Conservation (phyloP, 2,888 invertebrate genomes). For the Mycalesis mineus region DNA sequence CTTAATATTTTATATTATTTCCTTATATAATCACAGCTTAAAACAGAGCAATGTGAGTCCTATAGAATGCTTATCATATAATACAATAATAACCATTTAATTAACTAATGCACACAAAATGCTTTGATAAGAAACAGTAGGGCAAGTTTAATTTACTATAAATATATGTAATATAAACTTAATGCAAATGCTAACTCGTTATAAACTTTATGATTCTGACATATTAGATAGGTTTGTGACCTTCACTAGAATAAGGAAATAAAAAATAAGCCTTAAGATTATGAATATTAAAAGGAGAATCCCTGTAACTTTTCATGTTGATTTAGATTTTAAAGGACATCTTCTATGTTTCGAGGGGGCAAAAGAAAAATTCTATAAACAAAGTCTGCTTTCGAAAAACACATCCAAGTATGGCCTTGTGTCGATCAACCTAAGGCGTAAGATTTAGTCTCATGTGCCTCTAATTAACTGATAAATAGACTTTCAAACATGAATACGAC, state of each 20-base stretch:
- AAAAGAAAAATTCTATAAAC: too few species aligned
- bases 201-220: not conserved
- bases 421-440: too few species aligned
- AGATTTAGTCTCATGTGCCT: too few species aligned
- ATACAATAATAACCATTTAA: slow-evolving; percentile 6
- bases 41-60: not conserved
- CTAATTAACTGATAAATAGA: too few species aligned
- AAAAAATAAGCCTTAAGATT: not conserved
- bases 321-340: too few species aligned
- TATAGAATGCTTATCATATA: slow-evolving; percentile 2
- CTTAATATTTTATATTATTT: not conserved
- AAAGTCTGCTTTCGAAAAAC: too few species aligned
- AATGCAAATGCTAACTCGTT: not conserved
- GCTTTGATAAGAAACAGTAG: slow-evolving; percentile 14
- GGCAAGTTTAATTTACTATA: slow-evolving; percentile 2
- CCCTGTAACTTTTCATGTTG: too few species aligned
- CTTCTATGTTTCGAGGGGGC: too few species aligned
- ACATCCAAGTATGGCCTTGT: too few species aligned
- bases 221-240: not conserved
- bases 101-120: slow-evolving; percentile 9
- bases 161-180: not conserved
- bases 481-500: too few species aligned
- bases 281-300: too few species aligned
- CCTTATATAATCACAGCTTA: not conserved
- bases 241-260: not conserved